Evolutionary conservation across 37 sponge, comb jelly and placozoan species (phyloP).

Genomic region (Petrosia ficiformis): DNA sequence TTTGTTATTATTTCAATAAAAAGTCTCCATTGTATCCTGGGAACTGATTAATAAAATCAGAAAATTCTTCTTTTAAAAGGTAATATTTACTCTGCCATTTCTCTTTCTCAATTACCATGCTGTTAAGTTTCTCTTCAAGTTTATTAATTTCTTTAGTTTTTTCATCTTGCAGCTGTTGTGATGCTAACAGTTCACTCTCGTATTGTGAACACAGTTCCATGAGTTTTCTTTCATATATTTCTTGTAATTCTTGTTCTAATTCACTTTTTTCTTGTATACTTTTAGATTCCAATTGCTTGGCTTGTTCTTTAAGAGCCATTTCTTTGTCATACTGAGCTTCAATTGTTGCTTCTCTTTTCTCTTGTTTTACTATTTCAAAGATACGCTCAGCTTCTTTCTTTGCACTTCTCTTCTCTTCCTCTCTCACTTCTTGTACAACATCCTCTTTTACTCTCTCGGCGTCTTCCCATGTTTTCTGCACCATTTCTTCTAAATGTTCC

Average conservation of each 20-base stretch:
- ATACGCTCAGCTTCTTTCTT: constrained; percentile 21
- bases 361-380: constrained; percentile 12
- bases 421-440: constrained; percentile 28
- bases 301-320: constrained; percentile 32
- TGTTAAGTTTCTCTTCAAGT: constrained; percentile 1
- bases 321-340: constrained; percentile 21
- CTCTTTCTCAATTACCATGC: constrained; percentile 3
- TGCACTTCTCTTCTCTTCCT: constrained; percentile 45
- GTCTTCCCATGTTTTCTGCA: constrained; percentile 30
- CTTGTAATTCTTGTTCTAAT: constrained; percentile 3
- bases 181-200: background rate
- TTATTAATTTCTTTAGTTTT: background rate
- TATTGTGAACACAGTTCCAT: background rate
- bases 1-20: constrained; percentile 21
- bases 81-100: constrained; percentile 34
- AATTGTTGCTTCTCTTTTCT: background rate
- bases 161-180: background rate
- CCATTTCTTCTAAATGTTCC: constrained; percentile 13
- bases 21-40: constrained; percentile 58
- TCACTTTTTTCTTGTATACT: background rate
- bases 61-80: constrained; percentile 47
- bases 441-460: constrained; percentile 31
- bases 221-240: constrained; percentile 10
- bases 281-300: background rate
- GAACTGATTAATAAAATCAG: constrained; percentile 63